Percentiles rank a stretch among this genome's conserved stretches.
phyloP scores from a whole-genome alignment of 2,797 vertebrate genomes.

The Aplochiton taeniatus region DNA sequence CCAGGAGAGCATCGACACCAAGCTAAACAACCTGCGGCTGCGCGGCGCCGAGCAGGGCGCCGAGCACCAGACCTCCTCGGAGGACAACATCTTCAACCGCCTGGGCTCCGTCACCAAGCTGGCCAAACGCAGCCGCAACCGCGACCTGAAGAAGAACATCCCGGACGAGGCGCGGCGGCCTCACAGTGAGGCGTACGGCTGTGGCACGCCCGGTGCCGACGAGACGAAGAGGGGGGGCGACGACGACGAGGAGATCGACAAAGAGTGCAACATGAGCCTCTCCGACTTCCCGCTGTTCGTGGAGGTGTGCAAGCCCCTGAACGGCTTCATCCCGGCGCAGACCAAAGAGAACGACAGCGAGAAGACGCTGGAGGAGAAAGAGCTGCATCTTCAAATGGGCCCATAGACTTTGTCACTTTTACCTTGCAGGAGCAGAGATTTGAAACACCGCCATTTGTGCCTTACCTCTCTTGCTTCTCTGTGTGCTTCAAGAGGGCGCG shows the following conservation, averaged over 20 bases:
- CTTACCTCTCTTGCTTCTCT: slow-evolving; percentile 55
- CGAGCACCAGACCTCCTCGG: slow-evolving; percentile 79
- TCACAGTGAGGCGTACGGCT: slow-evolving; percentile 83
- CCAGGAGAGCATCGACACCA: slow-evolving; percentile 93
- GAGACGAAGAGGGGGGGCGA: slow-evolving; percentile 75
- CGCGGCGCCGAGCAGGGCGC: slow-evolving; percentile 77
- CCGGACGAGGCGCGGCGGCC: slow-evolving; percentile 84
- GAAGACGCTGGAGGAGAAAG: slow-evolving; percentile 75
- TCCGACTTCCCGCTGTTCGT: slow-evolving; percentile 82
- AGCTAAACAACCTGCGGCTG: slow-evolving; percentile 89
- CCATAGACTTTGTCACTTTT: slow-evolving; percentile 41
- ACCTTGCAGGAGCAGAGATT: slow-evolving; percentile 20
- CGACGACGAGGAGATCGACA: slow-evolving; percentile 77
- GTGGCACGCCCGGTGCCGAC: slow-evolving; percentile 72
- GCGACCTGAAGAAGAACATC: slow-evolving; percentile 88
- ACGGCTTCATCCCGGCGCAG: slow-evolving; percentile 76
- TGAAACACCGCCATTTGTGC: slow-evolving; percentile 63
- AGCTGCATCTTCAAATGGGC: slow-evolving; percentile 58
- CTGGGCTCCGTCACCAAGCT: slow-evolving; percentile 86
- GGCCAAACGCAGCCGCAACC: slow-evolving; percentile 85
- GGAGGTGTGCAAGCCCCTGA: slow-evolving; percentile 79
- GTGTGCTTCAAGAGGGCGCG: slow-evolving; percentile 32
- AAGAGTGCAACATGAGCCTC: slow-evolving; percentile 85
- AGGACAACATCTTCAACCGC: slow-evolving; percentile 95
- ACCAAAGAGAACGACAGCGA: slow-evolving; percentile 86